Base-by-base conservation (phyloP, 2,113 vertebrate genomes). In the Nothobranchius furzeri region DNA sequence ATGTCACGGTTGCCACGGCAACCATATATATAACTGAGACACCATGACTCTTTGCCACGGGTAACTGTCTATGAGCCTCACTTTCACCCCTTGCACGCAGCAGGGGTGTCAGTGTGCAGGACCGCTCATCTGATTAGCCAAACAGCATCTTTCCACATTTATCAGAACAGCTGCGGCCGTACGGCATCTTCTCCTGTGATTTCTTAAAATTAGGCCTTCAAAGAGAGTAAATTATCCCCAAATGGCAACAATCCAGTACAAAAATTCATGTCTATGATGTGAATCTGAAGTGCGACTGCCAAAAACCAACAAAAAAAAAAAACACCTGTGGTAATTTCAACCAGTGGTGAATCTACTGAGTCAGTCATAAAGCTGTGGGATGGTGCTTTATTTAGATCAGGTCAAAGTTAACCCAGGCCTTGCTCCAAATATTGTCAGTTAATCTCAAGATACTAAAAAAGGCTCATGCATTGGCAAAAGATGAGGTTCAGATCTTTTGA, bases 1-100 rank as follows among this genome's bases (percentile, higher is more conserved):
- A 95, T 94, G 93, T 94, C 93, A 95, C 9, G 2, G 93, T 95
- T 94, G 87, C 94, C 86, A 78, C 69, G 61, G 93, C 90, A 94
- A 96, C 95, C 92, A 93, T 94, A 43, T 94, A 43, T 20, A 94
- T 90, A 92, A 92, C 90, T 70, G 76, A 91, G 88, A 90, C 93
- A 90, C 83, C 82, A 81, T 89, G 90, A 92, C 90, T 92, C 89
- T 90, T 89, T 12, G 61, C 52, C 11, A 46, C 88, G 75, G 70
- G 86, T 90, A 89, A 70, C 73, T 50, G 89, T 88, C 83, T 78
- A 69, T 74, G 46, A 71, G 20, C 64, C 20, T 1, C 4, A 40
- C 13, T 46, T 40, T 64, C 1, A 15, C 25, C 47, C 58, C 0
- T 14, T 25, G 36, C 52, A 46, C 15, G 24, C 64, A 35, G 30